Conservation (phyloP, 2,113 vertebrate species). For the Crypturellus undulatus region DNA sequence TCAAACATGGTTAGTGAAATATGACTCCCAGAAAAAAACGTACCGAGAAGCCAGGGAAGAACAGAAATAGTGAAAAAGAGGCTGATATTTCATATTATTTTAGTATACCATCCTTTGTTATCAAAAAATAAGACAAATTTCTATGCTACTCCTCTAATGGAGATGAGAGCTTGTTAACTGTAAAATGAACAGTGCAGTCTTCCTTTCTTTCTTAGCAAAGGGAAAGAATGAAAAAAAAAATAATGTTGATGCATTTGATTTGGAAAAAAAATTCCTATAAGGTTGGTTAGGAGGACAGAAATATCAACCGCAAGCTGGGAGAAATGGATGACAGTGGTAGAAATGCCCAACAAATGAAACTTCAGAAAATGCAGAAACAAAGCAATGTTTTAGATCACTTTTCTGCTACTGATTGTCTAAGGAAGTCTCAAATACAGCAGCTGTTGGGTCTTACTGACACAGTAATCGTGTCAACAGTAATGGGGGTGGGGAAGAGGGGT, state of each 20-base stretch:
- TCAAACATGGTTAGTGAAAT: background rate
- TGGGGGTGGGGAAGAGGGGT: background rate
- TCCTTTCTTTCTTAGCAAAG: background rate
- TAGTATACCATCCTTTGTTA: background rate
- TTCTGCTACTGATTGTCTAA: background rate
- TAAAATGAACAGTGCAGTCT: background rate
- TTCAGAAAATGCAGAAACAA: background rate
- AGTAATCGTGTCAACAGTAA: background rate
- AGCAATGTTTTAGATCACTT: background rate
- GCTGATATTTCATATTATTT: fast-evolving
- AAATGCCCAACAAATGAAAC: background rate
- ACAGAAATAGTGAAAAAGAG: background rate
- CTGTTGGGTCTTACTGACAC: background rate
- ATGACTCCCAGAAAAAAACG: background rate
- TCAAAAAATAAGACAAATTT: background rate
- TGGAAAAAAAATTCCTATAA: background rate
- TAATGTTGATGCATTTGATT: background rate
- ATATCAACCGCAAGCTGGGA: background rate
- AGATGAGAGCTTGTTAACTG: background rate
- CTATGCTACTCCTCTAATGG: background rate
- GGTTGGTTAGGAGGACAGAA: background rate
- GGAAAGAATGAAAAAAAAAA: background rate
- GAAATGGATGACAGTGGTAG: background rate
- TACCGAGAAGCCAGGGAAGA: background rate
- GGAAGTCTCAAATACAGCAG: background rate